Evolutionary conservation across 2,797 vertebrate species (phyloP), one percentile per base, ranked within the genome.

Genomic region (Propithecus perrieri): DNA sequence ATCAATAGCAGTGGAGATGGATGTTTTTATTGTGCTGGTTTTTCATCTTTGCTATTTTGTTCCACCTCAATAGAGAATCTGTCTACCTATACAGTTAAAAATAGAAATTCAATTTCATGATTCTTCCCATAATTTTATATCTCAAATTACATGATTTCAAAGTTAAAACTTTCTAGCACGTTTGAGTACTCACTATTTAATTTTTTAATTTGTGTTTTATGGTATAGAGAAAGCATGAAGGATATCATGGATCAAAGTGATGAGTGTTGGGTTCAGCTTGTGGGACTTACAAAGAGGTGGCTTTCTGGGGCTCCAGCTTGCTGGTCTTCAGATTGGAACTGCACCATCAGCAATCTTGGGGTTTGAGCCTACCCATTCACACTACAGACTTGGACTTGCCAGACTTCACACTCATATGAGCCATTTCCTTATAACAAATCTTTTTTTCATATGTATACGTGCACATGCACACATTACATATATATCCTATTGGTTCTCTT

Each of bases 381-480:
- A 33, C 3, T 74, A 24, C 8, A 63, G 15, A 78, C n/a, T 28
- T 55, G 30, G 4, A 78, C 22, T 83, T 15, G 11, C 38, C 75
- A 59, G 17, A 35, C 22, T 69, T 33, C 2, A 7, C 8, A 79
- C 69, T 24, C 15, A 30, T 72, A 13, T 24, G 20, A 89, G 28
- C 2, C 38, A 38, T 24, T 26, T 63, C 15, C n/a, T 89, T 41
- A 72, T 4, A 57, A 61, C 24, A n/a, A 79, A 55, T 53, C 30
- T 94, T 9, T 43, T 20, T 38, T 3, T 43, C 28, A 28, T 8
- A 28, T 1, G 17, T 5, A 46, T 1, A 15, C 3, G 26, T 0
- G 7, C 1, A 53, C 7, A 6, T 1, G 5, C 7, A 75, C 2
- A 20, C 4, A 78, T 6, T 26, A 57, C 55, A 38, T 10, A 0